phyloP scores from a whole-genome alignment of 2,888 invertebrate genomes.

The Lobophora halterata region DNA sequence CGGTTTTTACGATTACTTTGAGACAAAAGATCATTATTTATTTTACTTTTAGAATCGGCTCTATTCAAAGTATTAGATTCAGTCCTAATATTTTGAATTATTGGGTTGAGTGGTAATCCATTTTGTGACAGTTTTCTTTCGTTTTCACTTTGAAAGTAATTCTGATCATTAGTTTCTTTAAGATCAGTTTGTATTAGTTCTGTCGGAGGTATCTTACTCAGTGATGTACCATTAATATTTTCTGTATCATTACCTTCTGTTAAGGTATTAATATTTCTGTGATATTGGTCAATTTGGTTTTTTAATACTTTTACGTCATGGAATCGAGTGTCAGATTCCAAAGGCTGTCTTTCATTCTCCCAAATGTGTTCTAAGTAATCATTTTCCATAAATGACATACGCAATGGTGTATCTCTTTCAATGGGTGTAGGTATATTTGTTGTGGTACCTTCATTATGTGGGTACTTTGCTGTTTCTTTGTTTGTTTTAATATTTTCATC shows the following conservation, averaged over 20 bases:
- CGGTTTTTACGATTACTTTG: no score
- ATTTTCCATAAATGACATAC: not conserved
- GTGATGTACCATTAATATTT: no score
- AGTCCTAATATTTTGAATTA: no score
- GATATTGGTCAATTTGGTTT: not conserved
- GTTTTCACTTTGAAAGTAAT: not conserved
- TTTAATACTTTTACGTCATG: not conserved
- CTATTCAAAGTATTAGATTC: no score
- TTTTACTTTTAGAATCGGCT: no score
- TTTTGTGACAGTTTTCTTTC: no score
- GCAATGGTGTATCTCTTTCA: conserved; percentile 5
- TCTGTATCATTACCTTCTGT: not conserved
- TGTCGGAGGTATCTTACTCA: no score
- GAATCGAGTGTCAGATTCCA: conserved; percentile 8
- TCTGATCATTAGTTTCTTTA: not conserved
- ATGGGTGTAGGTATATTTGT: conserved; percentile 1
- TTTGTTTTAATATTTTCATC: not conserved
- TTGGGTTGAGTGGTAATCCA: no score
- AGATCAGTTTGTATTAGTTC: not conserved
- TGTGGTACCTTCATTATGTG: not conserved
- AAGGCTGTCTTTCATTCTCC: conserved; percentile 13
- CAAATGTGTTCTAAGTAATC: conserved; percentile 18
- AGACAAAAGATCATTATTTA: no score
- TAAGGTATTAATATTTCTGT: not conserved
- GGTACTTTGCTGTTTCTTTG: not conserved